Evolutionary conservation across 2,888 invertebrate species (phyloP).

Genomic region (Abrostola triplasia): DNA sequence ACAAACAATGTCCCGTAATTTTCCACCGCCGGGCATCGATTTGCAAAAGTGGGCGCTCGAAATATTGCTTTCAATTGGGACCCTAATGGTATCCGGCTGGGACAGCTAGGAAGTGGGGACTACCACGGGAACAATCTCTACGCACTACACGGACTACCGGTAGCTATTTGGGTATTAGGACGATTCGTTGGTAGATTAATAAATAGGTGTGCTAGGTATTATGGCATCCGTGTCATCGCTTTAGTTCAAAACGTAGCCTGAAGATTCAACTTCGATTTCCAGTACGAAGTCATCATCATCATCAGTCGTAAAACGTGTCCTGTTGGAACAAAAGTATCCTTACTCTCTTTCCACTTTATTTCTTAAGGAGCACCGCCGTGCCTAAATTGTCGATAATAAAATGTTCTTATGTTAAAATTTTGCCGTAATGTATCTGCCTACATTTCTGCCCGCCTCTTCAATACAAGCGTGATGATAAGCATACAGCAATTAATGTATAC

Average conservation of each 20-base stretch:
- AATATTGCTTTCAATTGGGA: slow-evolving; percentile 26
- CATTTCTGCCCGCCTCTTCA: no score
- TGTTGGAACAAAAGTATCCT: no score
- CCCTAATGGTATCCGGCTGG: slow-evolving; percentile 13
- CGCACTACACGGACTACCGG: not conserved
- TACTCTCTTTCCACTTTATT: no score
- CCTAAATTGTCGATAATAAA: no score
- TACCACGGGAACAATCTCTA: slow-evolving; percentile 15
- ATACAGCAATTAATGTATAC: not conserved
- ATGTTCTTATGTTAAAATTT: no score
- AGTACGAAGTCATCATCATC: no score
- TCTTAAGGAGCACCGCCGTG: no score
- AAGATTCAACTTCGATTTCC: no score
- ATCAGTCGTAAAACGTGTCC: no score
- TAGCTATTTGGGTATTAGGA: slow-evolving; percentile 2
- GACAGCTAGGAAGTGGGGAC: slow-evolving; percentile 21
- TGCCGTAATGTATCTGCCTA: no score
- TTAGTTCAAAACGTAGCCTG: no score
- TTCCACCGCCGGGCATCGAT: slow-evolving; percentile 1
- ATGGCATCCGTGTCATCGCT: no score
- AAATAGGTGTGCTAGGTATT: not conserved
- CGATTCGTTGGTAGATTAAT: not conserved
- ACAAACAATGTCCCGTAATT: slow-evolving; percentile 15
- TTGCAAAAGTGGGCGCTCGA: slow-evolving; percentile 7
- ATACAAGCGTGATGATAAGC: not conserved